Evolutionary conservation across 1,140 invertebrate species (phyloP).

Genomic region (Psilanteris sp.): DNA sequence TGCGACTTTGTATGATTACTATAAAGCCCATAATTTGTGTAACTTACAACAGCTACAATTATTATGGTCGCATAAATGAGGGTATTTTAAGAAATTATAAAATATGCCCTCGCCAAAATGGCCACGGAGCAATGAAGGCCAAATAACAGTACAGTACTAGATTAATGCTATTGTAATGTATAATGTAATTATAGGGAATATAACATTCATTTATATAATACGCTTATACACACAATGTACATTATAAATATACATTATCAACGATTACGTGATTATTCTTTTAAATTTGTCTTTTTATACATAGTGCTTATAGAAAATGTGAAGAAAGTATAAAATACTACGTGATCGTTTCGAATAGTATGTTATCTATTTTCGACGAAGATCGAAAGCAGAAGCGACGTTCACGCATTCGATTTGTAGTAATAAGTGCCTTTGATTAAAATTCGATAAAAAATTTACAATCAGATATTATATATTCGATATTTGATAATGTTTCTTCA

Average conservation of each 20-base stretch:
- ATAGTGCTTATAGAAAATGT: conserved; percentile 66
- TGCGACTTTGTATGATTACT: conserved; percentile 1
- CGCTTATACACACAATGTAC: conserved; percentile 75
- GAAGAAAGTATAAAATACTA: conserved; percentile 75
- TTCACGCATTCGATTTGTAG: conserved; percentile 1
- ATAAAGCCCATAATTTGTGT: conserved; percentile 56
- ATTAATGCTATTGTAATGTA: conserved; percentile 52
- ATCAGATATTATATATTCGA: conserved; percentile 14
- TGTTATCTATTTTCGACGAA: conserved; percentile 42
- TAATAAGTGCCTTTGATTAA: too few relatives aligned
- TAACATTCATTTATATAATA: conserved; percentile 66
- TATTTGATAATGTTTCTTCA: conserved; percentile 9
- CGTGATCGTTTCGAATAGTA: conserved; percentile 59
- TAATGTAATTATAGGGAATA: conserved; percentile 62
- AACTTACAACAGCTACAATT: conserved; percentile 62
- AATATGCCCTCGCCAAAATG: conserved; percentile 42
- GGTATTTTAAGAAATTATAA: conserved; percentile 62
- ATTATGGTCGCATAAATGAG: conserved; percentile 43
- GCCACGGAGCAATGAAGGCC: conserved; percentile 40
- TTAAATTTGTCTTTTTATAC: conserved; percentile 66
- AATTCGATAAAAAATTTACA: conserved; percentile 22
- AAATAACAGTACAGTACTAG: conserved; percentile 56
- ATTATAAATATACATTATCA: conserved; percentile 76
- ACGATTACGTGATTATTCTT: conserved; percentile 71
- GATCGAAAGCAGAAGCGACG: conserved; percentile 19